Conservation (phyloP, 2,113 vertebrate species). For the Panthera uncia region DNA sequence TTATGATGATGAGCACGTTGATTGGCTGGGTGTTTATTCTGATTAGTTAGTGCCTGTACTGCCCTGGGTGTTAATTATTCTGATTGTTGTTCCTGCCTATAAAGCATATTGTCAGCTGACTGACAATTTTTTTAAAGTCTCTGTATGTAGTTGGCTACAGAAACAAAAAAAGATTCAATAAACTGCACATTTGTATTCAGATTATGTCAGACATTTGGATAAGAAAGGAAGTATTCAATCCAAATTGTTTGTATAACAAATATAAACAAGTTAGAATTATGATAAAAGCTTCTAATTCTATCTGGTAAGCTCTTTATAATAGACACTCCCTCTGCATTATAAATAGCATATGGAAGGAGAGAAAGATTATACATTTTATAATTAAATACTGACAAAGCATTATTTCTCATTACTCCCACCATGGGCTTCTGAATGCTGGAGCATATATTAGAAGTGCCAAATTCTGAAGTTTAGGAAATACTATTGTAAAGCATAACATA, state of each 20-base stretch:
- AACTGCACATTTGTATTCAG: constrained; percentile 8
- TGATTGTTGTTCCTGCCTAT: not conserved
- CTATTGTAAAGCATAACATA: not conserved
- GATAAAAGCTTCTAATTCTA: constrained; percentile 37
- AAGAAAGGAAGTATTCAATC: constrained; percentile 27
- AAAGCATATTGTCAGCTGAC: constrained; percentile 29
- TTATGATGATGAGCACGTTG: constrained; percentile 21
- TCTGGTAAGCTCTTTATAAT: not conserved
- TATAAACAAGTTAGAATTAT: constrained; percentile 57
- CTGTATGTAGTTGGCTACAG: not conserved
- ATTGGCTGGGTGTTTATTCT: constrained; percentile 35
- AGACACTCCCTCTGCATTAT: not conserved
- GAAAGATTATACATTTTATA: not conserved
- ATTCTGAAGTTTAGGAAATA: not conserved
- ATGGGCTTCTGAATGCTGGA: not conserved
- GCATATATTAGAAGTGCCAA: not conserved
- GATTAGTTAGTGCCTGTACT: not conserved
- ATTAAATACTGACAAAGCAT: not conserved
- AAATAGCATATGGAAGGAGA: not conserved
- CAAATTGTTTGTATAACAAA: constrained; percentile 37
- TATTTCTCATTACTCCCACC: not conserved
- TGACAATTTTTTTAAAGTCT: constrained; percentile 15
- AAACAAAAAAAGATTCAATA: constrained; percentile 26
- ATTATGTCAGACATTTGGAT: constrained; percentile 20
- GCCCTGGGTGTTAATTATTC: constrained; percentile 53